Evolutionary conservation across 2,113 vertebrate species (phyloP).

Genomic region (Penelope pileata): DNA sequence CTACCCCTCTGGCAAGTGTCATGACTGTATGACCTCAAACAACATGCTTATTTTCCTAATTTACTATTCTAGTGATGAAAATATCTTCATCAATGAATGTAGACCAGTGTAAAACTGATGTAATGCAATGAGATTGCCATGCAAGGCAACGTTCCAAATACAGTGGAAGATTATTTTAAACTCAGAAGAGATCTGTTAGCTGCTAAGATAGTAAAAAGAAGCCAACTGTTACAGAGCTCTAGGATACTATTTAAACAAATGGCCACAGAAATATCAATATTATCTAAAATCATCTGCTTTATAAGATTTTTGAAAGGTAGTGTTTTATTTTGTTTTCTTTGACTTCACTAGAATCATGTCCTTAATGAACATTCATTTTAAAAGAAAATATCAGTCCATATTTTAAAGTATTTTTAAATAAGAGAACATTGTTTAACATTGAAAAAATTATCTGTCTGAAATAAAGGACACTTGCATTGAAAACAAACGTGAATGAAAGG

Average conservation of each 20-base stretch:
- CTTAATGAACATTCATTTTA: background rate
- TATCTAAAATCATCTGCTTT: constrained; percentile 4
- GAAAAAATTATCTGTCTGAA: background rate
- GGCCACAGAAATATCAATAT: constrained; percentile 8
- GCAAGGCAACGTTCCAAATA: background rate
- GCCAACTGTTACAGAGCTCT: background rate
- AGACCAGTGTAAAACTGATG: background rate
- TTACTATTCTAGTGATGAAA: background rate
- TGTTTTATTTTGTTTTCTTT: no score
- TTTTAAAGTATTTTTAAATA: background rate
- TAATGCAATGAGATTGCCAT: background rate
- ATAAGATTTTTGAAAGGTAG: constrained; percentile 21
- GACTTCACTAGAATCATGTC: no score
- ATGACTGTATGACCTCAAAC: background rate
- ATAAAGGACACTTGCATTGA: background rate
- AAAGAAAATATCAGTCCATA: background rate
- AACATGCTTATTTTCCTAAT: background rate
- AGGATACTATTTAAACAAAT: background rate
- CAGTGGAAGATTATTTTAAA: background rate
- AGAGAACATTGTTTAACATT: background rate
- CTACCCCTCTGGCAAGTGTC: background rate
- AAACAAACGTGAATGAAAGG: background rate
- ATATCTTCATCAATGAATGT: background rate
- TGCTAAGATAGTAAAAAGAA: background rate
- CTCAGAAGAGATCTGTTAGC: background rate